phyloP scores from a whole-genome alignment of 2,113 vertebrate genomes.

The Lophura nycthemera region DNA sequence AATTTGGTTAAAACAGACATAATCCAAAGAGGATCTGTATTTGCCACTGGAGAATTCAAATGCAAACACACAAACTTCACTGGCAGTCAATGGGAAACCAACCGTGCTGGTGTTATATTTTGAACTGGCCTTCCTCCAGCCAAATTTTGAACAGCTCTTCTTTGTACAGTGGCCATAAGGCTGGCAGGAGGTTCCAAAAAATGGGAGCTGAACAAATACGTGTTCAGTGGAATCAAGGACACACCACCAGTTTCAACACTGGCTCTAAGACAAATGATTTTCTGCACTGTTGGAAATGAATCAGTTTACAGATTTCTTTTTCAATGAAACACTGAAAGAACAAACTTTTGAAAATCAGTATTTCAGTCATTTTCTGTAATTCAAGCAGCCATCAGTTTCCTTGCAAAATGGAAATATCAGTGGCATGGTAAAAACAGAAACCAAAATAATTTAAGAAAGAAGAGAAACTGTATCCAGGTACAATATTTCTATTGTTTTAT shows the following conservation, averaged over 20 bases:
- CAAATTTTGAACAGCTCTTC: constrained; percentile 28
- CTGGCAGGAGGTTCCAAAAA: not conserved
- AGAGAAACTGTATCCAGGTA: not conserved
- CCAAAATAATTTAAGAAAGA: not conserved
- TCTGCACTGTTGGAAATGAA: not conserved
- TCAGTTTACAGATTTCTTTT: not conserved
- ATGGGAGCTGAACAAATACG: constrained; percentile 13
- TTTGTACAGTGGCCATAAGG: constrained; percentile 25
- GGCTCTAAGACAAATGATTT: not conserved
- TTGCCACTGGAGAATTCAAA: not conserved
- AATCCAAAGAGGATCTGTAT: constrained; percentile 21
- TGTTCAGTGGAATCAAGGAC: constrained; percentile 5
- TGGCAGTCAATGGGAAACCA: not conserved
- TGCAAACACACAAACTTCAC: not conserved
- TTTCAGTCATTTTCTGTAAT: not conserved
- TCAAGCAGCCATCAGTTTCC: not conserved
- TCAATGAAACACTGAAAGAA: not conserved
- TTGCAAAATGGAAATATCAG: not conserved
- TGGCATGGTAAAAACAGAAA: not conserved
- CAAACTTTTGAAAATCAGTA: not conserved
- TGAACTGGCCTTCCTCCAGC: constrained; percentile 30
- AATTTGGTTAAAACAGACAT: not conserved
- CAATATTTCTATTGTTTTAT: not conserved
- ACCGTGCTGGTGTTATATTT: not conserved
- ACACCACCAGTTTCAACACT: not conserved